A percentile compares a stretch with the other conserved stretches of the same genome.
These are phyloP conservation scores for Cybosia mesomella DNA, from an alignment of 2,888 invertebrate genomes.

Conservation along the genomic window DNA sequence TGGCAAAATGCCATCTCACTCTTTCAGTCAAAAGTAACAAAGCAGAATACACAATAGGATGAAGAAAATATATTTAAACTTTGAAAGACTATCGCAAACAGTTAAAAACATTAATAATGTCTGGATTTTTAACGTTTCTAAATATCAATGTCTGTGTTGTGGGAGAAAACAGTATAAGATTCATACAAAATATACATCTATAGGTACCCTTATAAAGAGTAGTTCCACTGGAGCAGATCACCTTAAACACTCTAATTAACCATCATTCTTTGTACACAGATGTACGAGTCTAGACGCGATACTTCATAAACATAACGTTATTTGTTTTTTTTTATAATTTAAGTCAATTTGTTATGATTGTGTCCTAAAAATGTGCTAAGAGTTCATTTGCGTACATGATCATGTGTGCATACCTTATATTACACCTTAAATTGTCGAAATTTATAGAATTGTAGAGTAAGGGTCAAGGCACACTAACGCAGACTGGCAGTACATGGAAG, in stretches of 20 bases:
- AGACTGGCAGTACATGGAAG: too few relatives aligned
- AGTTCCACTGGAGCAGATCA: not conserved
- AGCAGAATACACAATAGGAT: not conserved
- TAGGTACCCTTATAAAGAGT: slow-evolving; percentile 11
- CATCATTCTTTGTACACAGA: slow-evolving; percentile 34
- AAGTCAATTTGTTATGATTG: not conserved
- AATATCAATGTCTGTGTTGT: slow-evolving; percentile 12
- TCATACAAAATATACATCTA: slow-evolving; percentile 33
- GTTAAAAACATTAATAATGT: not conserved
- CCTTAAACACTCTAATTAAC: slow-evolving; percentile 6
- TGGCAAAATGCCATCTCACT: not conserved
- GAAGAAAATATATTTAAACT: not conserved
- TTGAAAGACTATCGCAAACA: not conserved
- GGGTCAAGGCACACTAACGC: too few relatives aligned
- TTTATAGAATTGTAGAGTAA: not conserved
- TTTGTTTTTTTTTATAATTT: slow-evolving; percentile 9
- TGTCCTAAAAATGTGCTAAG: not conserved
- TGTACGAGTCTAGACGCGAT: slow-evolving; percentile 28
- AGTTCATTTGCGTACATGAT: not conserved
- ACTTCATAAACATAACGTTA: slow-evolving; percentile 1
- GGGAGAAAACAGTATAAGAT: slow-evolving; percentile 24
- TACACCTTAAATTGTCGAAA: not conserved
- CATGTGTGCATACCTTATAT: too few relatives aligned
- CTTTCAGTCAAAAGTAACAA: not conserved
- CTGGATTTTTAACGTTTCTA: not conserved